These are phyloP conservation scores for Halictus ligatus DNA, from an alignment of 2,888 invertebrate genomes.

Conservation along the genomic window DNA sequence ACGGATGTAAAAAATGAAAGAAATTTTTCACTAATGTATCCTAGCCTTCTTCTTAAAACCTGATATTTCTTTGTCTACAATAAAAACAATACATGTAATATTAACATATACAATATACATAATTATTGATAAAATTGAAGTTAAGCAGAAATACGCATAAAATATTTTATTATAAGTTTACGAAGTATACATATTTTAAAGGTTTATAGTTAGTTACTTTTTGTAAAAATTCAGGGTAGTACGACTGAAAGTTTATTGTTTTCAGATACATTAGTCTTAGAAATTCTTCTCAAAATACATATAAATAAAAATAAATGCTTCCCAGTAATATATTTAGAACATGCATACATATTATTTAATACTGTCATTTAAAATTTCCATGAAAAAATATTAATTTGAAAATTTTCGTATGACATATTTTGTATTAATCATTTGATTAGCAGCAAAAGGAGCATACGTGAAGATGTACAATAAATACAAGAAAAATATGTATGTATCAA, in stretches of 20 bases:
- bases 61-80: background rate
- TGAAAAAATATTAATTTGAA: constrained; percentile 69
- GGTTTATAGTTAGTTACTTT: background rate
- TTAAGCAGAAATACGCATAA: background rate
- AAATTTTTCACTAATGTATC: background rate
- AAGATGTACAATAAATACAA: constrained; percentile 32
- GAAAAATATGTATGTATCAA: background rate
- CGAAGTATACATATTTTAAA: background rate
- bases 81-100: background rate
- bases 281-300: constrained; percentile 78
- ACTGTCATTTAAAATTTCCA: constrained; percentile 30
- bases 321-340: constrained; percentile 75
- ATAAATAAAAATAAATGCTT: constrained; percentile 81
- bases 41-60: background rate
- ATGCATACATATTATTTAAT: constrained; percentile 67
- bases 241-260: constrained; percentile 20
- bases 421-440: constrained; percentile 16
- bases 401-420: constrained; percentile 26
- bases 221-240: background rate
- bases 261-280: constrained; percentile 76
- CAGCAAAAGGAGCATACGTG: constrained; percentile 61
- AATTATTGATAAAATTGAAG: background rate
- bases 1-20: background rate
- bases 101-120: background rate
- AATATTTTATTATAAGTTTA: background rate